A percentile compares a stretch with the other conserved stretches of the same genome.
These are phyloP conservation scores for Mechanitis messenoides DNA, from an alignment of 2,888 invertebrate genomes.

Conservation along the genomic window DNA sequence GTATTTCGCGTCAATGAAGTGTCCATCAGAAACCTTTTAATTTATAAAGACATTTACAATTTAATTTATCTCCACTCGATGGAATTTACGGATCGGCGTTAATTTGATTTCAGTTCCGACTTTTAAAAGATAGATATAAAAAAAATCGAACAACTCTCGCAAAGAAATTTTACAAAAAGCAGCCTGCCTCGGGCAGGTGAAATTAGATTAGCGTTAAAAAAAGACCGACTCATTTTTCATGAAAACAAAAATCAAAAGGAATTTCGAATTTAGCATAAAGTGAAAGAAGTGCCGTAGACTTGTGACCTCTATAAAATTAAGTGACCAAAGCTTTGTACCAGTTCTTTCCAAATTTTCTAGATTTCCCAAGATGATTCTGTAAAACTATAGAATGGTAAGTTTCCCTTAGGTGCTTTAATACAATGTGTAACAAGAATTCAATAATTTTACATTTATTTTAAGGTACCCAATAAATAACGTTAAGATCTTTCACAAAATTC, in stretches of 20 bases:
- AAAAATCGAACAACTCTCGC: not conserved
- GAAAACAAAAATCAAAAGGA: not conserved
- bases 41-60: constrained; percentile 20
- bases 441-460: too few species aligned
- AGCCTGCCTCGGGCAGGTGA: not conserved
- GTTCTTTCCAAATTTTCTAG: constrained; percentile 18
- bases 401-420: not conserved
- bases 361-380: constrained; percentile 23
- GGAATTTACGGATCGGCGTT: constrained; percentile 14
- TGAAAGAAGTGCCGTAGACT: not conserved
- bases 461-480: too few species aligned
- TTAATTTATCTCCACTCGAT: constrained; percentile 15
- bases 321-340: not conserved
- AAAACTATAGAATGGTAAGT: not conserved
- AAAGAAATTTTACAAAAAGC: not conserved
- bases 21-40: constrained; percentile 15
- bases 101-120: constrained; percentile 10
- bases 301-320: not conserved
- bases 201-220: not conserved
- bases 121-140: not conserved
- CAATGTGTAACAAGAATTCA: not conserved
- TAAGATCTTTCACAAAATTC: too few species aligned
- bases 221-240: not conserved
- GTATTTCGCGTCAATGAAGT: constrained; percentile 13
- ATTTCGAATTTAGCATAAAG: not conserved